A percentile compares a stretch with the other conserved stretches of the same genome.
Conservation (phyloP, 2,113 vertebrate species). For the Siniperca knerii region DNA sequence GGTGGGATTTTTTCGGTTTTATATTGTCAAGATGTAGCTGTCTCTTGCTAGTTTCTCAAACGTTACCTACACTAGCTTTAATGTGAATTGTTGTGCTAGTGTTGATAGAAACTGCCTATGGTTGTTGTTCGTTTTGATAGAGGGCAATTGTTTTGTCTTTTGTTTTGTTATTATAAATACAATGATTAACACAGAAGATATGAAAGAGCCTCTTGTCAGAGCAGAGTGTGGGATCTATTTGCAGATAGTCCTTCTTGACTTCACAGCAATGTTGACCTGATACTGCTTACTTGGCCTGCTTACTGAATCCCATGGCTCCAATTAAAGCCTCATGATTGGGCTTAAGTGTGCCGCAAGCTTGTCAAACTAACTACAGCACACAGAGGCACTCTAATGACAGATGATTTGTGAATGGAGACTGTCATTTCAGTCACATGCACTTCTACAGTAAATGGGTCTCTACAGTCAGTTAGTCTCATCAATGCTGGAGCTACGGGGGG, state of each 20-base stretch:
- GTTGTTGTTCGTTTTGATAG: background rate
- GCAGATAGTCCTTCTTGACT: conserved; percentile 23
- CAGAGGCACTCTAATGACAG: conserved; percentile 6
- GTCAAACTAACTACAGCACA: conserved; percentile 22
- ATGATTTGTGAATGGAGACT: conserved; percentile 11
- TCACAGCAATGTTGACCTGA: conserved; percentile 51
- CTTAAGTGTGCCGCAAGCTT: conserved; percentile 38
- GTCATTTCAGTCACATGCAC: too few species aligned
- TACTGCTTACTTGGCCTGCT: conserved; percentile 51
- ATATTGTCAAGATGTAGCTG: too few species aligned
- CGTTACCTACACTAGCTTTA: too few species aligned
- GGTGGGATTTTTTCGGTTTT: too few species aligned
- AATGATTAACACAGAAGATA: background rate
- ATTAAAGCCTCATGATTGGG: conserved; percentile 60
- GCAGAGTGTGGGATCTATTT: conserved; percentile 47
- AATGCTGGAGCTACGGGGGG: too few species aligned
- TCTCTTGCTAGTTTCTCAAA: too few species aligned
- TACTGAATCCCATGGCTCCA: conserved; percentile 51
- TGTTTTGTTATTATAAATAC: background rate
- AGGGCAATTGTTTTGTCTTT: background rate
- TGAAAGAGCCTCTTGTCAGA: conserved; percentile 6
- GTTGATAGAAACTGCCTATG: background rate
- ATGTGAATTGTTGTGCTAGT: background rate
- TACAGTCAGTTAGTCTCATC: background rate
- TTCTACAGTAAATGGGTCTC: too few species aligned